Evolutionary conservation across 2,113 vertebrate genomes (phyloP), one percentile per base, ranked within the genome.

Genomic region (Xiphophorus maculatus): DNA sequence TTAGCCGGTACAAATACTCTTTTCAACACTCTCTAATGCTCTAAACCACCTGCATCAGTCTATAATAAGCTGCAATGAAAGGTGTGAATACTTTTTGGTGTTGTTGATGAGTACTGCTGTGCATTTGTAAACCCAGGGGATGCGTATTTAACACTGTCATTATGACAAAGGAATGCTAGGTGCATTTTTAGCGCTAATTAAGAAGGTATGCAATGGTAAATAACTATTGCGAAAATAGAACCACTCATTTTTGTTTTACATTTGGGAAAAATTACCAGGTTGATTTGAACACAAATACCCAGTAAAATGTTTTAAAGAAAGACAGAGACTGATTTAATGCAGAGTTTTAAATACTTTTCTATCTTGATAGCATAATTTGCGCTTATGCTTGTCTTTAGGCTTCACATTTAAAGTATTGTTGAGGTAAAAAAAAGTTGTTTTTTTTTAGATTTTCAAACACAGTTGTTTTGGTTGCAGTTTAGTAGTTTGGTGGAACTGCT

Each of bases 1-100:
- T 3, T 6, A 73, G 63, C 27, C 22, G 30, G 19, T 29, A 35
- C 0, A 3, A 2, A 0, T 19, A n/a, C 0, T 22, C 66, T 48
- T 71, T 35, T 2, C 7, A 48, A 29, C 54, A 48, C 12, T 29
- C 32, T 54, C 29, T 58, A 7, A 42, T 42, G 19, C 35, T 64
- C 11, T 65, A 37, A 1, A 63, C 1, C 27, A 0, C 15, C 54
- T 64, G 10, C 0, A 60, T 28, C 51, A 5, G 3, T n/a, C 63
- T 58, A 68, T 0, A 58, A 27, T 76, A 27, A 72, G 11, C 37
- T 33, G 27, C 10, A 54, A 8, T 54, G 28, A 61, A 14, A 32
- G 13, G 60, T 30, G 48, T 54, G 32, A 75, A 19, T 19, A 68
- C 40, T 22, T 68, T 33, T 42, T 63, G 22, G 25, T 51, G 12